A percentile compares a stretch with the other conserved stretches of the same genome.
phyloP scores from a whole-genome alignment of 2,113 vertebrate genomes.

The Coptodon rendalli region DNA sequence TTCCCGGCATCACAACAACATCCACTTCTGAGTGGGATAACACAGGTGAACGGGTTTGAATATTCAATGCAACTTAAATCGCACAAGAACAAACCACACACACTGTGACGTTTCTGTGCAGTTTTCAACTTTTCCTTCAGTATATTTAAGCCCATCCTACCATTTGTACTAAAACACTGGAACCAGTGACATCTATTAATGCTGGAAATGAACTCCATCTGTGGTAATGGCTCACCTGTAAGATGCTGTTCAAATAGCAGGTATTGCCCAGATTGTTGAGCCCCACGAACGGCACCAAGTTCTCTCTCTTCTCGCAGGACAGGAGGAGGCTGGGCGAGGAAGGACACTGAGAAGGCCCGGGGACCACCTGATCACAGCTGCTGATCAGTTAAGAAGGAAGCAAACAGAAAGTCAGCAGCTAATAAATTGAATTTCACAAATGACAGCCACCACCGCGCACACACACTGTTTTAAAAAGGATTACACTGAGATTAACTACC shows the following conservation, averaged over 20 bases:
- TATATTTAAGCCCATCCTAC: neutral
- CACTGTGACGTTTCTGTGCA: neutral
- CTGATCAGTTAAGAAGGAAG: neutral
- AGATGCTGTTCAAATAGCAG: conserved; percentile 95
- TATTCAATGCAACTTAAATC: neutral
- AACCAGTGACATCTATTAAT: neutral
- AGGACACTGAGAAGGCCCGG: conserved; percentile 61
- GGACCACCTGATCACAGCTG: conserved; percentile 83
- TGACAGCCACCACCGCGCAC: neutral
- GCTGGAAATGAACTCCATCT: neutral
- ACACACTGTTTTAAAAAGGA: neutral
- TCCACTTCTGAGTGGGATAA: neutral
- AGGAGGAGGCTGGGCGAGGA: conserved; percentile 64
- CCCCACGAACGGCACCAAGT: conserved; percentile 88
- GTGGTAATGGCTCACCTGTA: conserved; percentile 78
- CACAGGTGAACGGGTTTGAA: neutral
- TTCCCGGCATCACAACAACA: neutral
- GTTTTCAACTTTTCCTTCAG: neutral
- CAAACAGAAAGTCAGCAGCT: neutral
- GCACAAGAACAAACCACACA: neutral
- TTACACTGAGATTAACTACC: neutral
- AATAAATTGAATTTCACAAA: neutral
- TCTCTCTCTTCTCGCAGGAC: conserved; percentile 81
- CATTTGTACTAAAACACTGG: neutral
- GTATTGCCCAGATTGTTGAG: conserved; percentile 97